Conservation (phyloP, 2,113 vertebrate species). For the Alectura lathami region DNA sequence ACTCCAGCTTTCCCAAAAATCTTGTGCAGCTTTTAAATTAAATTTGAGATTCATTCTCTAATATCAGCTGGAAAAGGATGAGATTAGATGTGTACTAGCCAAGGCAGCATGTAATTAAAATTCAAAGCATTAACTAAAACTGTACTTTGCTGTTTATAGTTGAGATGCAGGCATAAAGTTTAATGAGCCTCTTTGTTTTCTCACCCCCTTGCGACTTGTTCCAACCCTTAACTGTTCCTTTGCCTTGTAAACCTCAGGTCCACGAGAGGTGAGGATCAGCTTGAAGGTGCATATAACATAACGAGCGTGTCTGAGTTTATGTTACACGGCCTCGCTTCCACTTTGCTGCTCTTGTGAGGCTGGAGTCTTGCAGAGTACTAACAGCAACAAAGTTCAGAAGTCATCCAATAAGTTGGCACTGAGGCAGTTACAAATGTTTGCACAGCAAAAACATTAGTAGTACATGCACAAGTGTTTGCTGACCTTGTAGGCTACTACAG, state of each 20-base stretch:
- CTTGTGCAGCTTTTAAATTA: neutral
- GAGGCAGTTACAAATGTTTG: neutral
- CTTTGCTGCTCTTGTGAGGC: neutral
- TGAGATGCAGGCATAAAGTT: conserved; percentile 31
- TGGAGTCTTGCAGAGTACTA: neutral
- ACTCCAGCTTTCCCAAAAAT: neutral
- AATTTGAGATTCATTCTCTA: neutral
- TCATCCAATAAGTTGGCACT: neutral
- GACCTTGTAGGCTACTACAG: neutral
- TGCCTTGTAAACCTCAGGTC: conserved; percentile 22
- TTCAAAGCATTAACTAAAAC: conserved; percentile 43
- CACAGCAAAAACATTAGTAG: neutral
- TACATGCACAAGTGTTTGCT: neutral
- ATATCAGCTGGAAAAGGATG: neutral
- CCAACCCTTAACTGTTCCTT: neutral
- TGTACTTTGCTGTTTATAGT: neutral
- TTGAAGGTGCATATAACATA: neutral
- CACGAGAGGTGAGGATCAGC: neutral
- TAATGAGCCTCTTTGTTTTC: conserved; percentile 37
- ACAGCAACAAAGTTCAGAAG: neutral
- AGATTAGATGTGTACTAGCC: neutral
- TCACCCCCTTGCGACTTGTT: neutral
- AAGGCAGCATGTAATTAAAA: conserved; percentile 24
- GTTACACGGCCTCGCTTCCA: neutral
- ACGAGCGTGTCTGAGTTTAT: fast-evolving